Evolutionary conservation across 92 coral and sea anemone genomes (phyloP).

Genomic region (Pocillopora meandrina): DNA sequence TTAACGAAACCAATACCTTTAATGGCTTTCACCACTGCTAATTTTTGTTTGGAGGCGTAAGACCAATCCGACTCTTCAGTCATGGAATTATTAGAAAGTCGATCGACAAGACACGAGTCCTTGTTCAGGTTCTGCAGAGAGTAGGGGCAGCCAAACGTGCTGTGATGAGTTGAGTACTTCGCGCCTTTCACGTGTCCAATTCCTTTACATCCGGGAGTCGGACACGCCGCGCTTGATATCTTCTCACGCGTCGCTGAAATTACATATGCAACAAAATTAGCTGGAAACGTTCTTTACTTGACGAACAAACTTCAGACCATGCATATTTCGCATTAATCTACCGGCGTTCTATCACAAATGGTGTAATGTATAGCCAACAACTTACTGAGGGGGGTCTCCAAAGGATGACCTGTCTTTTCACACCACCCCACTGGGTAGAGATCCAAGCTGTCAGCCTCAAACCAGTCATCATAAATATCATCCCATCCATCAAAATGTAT

Average conservation of each 20-base stretch:
- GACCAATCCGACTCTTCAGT: conserved; percentile 99
- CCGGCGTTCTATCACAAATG: not conserved
- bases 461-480: conserved; percentile 96
- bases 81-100: conserved; percentile 98
- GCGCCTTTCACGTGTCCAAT: conserved; percentile 99
- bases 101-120: conserved; percentile 97
- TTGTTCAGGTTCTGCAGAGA: conserved; percentile 96
- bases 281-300: not conserved
- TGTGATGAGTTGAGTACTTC: conserved; percentile 97
- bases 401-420: conserved; percentile 72
- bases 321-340: not conserved
- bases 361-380: not conserved
- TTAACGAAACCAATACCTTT: conserved; percentile 21
- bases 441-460: conserved; percentile 74
- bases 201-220: conserved; percentile 99
- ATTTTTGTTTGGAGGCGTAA: conserved; percentile 82
- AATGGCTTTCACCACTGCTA: conserved; percentile 45
- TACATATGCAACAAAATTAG: not conserved
- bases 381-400: conserved; percentile 86
- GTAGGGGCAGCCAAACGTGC: conserved; percentile 98
- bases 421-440: conserved; percentile 86
- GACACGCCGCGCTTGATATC: conserved; percentile 95
- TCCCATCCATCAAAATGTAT: conserved; percentile 99
- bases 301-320: no score
- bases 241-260: conserved; percentile 84